Percentiles rank a stretch among this genome's conserved stretches.
Evolutionary conservation across 2,797 vertebrate genomes (phyloP).

Genomic region (Ctenopoma kingsleyae): DNA sequence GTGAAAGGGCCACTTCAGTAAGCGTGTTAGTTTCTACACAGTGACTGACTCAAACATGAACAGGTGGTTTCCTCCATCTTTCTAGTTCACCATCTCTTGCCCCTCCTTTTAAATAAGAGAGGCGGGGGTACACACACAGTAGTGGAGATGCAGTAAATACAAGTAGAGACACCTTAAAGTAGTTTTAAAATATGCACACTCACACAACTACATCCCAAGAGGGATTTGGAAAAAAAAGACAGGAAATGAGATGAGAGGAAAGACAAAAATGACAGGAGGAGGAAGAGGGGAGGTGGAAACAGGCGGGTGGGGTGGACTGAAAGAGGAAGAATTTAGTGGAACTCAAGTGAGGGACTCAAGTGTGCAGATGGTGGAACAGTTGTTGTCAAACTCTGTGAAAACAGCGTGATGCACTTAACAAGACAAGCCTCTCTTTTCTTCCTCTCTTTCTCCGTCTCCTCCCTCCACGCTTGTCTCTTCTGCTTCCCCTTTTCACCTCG

Average conservation of each 20-base stretch:
- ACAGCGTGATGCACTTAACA: slow-evolving; percentile 26
- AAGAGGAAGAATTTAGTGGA: background rate
- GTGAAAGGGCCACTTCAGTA: background rate
- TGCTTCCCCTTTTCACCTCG: background rate
- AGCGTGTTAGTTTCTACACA: background rate
- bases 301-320: background rate
- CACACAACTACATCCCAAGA: background rate
- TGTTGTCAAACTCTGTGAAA: slow-evolving; percentile 42
- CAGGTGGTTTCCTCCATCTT: slow-evolving; percentile 7
- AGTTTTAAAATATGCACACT: slow-evolving; percentile 6
- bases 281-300: no score
- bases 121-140: background rate
- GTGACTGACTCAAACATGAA: background rate
- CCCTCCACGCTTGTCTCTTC: background rate
- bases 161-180: background rate
- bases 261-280: background rate
- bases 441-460: background rate
- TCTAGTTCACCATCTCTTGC: background rate
- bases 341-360: background rate
- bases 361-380: slow-evolving; percentile 57
- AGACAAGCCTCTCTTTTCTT: slow-evolving; percentile 15
- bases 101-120: background rate
- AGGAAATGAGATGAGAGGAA: background rate
- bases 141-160: no score
- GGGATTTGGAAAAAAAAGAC: background rate